phyloP scores from a whole-genome alignment of 2,888 invertebrate genomes.

The Drosophila anomalata region DNA sequence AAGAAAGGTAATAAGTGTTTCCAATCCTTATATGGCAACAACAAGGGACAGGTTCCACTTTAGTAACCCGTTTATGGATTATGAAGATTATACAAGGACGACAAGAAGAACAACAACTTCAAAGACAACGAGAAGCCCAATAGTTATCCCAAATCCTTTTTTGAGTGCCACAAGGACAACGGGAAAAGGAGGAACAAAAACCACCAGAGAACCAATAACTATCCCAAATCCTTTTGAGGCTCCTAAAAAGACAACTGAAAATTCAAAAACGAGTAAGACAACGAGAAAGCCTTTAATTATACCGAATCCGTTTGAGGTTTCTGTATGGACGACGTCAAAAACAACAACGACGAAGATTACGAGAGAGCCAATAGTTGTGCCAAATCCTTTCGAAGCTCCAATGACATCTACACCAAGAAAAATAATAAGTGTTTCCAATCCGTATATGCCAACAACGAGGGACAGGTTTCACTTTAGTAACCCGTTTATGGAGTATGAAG shows the following conservation, averaged over 20 bases:
- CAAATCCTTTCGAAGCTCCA: background rate
- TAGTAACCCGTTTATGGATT: too few relatives aligned
- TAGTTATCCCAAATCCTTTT: too few relatives aligned
- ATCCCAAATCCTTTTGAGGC: too few relatives aligned
- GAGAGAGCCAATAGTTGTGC: background rate
- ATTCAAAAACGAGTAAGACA: background rate
- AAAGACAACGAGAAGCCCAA: too few relatives aligned
- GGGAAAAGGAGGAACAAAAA: too few relatives aligned
- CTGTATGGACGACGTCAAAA: background rate
- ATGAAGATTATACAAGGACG: too few relatives aligned
- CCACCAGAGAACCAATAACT: too few relatives aligned
- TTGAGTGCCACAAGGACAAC: too few relatives aligned
- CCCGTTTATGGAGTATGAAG: too few relatives aligned
- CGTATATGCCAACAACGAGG: background rate
- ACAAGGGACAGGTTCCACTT: too few relatives aligned
- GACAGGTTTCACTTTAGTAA: too few relatives aligned
- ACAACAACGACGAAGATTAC: background rate
- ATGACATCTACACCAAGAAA: background rate
- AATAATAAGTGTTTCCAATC: background rate
- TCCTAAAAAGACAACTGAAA: background rate
- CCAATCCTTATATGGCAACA: background rate
- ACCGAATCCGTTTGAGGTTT: background rate
- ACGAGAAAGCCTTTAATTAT: background rate
- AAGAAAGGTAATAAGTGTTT: background rate
- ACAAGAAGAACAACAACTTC: too few relatives aligned